Base-by-base conservation (phyloP, 2,113 vertebrate genomes). In the Misgurnus mizolepis region DNA sequence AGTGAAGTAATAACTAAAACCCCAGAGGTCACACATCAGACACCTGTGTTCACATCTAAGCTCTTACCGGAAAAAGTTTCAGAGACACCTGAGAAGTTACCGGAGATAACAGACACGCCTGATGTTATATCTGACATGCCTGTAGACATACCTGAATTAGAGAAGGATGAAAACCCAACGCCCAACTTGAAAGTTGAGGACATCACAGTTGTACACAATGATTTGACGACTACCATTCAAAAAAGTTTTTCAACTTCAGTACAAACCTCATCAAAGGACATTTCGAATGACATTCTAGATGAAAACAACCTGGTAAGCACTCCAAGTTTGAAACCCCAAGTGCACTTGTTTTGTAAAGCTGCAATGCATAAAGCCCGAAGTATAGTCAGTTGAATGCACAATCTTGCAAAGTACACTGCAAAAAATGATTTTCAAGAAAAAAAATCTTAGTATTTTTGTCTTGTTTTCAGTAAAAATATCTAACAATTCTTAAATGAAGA, bases 291-390 rank as follows among this genome's bases (percentile, higher is more conserved):
- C 27, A 73, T 84, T 72, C 34, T 64, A 0, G 74, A 88, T 4
- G 56, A 80, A n/a, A 78, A 88, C 49, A 89, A 88, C 41, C 67
- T 49, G 18, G 93, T 93, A 47, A 90, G 87, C 22, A 39, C n/a
- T 69, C 4, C 11, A 0, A 27, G 1, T 53, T 10, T 27, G 14
- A 11, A 41, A 14, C 27, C 43, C 27, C 27, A 27, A 27, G 10
- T 49, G 8, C 49, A 50, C 49, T 12, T 50, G 11, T 50, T 50
- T 14, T 77, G 17, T 12, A 39, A 53, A 27, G 27, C 27, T 27
- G 27, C 27, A 27, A 27, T 27, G 27, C 1, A 27, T 27, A 27
- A 27, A 27, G 27, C 27, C 27, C 27, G 27, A 27, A 27, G 27
- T 27, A 27, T 27, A 27, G 27, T 27, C 27, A 27, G 27, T 27